These are phyloP conservation scores for Todiramphus saurophagus DNA, from an alignment of 2,113 vertebrate species.

Conservation along the genomic window DNA sequence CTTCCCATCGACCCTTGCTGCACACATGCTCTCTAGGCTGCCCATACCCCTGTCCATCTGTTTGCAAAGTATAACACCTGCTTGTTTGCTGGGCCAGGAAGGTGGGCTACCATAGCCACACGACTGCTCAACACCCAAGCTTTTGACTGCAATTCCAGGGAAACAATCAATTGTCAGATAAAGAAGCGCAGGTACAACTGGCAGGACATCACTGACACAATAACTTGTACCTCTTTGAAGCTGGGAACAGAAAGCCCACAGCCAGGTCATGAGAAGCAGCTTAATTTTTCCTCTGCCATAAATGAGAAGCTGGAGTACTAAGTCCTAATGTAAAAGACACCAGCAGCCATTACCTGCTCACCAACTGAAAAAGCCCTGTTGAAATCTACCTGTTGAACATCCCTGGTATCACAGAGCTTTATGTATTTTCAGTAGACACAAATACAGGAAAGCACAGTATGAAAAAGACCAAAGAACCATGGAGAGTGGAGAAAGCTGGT, in stretches of 20 bases:
- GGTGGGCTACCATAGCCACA: neutral
- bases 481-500: neutral
- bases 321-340: neutral
- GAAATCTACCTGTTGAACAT: neutral
- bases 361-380: neutral
- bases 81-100: neutral
- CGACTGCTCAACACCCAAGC: neutral
- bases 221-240: rapidly evolving
- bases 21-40: neutral
- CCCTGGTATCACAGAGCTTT: neutral
- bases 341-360: neutral
- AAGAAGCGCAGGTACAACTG: neutral
- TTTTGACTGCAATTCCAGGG: neutral
- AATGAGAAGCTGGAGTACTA: neutral
- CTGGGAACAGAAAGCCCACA: neutral
- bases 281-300: neutral
- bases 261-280: neutral
- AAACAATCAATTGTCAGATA: neutral
- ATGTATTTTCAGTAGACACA: neutral
- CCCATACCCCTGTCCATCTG: neutral
- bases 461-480: neutral
- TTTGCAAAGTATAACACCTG: neutral
- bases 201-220: neutral
- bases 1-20: neutral
- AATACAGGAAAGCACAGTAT: neutral